phyloP scores from a whole-genome alignment of 2,113 vertebrate species.

The Procavia capensis region DNA sequence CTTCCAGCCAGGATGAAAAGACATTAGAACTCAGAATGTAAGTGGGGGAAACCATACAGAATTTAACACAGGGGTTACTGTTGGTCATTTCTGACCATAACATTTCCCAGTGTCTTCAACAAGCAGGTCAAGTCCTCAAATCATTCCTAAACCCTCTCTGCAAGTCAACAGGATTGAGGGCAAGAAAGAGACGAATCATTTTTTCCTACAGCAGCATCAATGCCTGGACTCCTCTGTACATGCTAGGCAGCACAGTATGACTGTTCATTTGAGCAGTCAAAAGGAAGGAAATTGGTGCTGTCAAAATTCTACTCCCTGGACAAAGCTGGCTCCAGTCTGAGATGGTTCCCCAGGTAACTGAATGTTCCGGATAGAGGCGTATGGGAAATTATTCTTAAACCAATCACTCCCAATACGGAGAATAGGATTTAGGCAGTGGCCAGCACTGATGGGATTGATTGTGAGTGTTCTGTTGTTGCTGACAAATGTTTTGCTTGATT shows the following conservation, averaged over 20 bases:
- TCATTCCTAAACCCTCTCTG: constrained; percentile 8
- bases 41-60: neutral
- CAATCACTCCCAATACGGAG: constrained; percentile 3
- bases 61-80: constrained; percentile 46
- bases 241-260: neutral
- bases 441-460: neutral
- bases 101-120: constrained; percentile 38
- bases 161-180: constrained; percentile 28
- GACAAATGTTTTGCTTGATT: constrained; percentile 17
- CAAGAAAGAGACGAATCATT: neutral
- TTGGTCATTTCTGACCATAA: constrained; percentile 28
- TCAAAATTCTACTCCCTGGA: neutral
- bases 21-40: constrained; percentile 73
- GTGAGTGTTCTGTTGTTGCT: constrained; percentile 17
- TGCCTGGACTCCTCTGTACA: neutral
- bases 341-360: constrained; percentile 34
- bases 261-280: neutral
- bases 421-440: neutral
- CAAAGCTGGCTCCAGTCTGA: neutral
- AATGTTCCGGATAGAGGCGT: neutral
- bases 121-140: neutral
- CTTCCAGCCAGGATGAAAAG: constrained; percentile 80
- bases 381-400: constrained; percentile 61
- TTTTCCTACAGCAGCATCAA: constrained; percentile 35
- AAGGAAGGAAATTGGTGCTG: constrained; percentile 1